Base-by-base conservation (phyloP, 2,113 vertebrate species). In the Upupa epops region DNA sequence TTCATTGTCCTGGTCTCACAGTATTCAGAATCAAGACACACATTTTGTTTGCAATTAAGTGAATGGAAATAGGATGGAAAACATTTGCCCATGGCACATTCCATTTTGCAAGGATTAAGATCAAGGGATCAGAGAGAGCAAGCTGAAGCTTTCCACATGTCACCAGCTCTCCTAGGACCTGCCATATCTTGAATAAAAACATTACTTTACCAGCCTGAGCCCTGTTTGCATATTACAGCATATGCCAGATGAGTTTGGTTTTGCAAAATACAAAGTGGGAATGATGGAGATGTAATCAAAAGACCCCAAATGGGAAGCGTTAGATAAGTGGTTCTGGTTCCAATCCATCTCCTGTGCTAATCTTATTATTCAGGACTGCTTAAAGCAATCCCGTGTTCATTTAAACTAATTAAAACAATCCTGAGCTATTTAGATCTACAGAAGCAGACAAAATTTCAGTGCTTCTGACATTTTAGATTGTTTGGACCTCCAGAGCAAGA, bases 361-460 rank as follows among this genome's bases (percentile, higher is more conserved):
- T 96, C 96, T 90, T 79, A n/a, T 96, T 95, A 96, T 88, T 95
- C 70, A 58, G 4, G 69, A 61, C 80, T 90, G 49, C 88, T 92
- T 87, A 95, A 42, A 90, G 81, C 34, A 40, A 80, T 71, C 75
- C 86, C 60, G 4, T 92, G 78, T 68, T 95, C 75, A 77, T 93
- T 91, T 90, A 89, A 88, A 92, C 89, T 96, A 94, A 95, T 96
- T 96, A 96, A 91, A 96, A 80, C n/a, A 73, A 93, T 89, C 74
- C 78, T 77, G 78, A 94, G 86, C 84, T 90, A 73, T 80, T 92
- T 85, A 68, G n/a, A 83, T 51, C 64, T 80, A 60, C 17, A 72
- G 37, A 87, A 84, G 45, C 66, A 82, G 65, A 36, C 24, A 52
- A 56, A 94, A 93, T 91, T 93, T 93, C 87, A 66, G n/a, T 83